A percentile compares a stretch with the other conserved stretches of the same genome.
Conservation (phyloP, 64 coral and sea anemone species). For the Platygyra sinensis region DNA sequence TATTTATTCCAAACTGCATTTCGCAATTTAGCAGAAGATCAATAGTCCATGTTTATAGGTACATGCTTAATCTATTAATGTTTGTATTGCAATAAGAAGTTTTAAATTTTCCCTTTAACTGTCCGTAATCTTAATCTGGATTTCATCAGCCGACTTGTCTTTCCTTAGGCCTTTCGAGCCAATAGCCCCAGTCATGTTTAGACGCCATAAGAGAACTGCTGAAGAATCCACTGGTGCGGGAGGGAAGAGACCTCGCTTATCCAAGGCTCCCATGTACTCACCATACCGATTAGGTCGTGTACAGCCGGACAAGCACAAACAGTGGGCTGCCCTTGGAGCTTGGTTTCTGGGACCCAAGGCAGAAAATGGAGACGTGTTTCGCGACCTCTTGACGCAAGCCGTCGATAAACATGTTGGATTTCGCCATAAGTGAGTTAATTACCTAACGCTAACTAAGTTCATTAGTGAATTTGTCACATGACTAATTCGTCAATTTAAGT, state of each 20-base stretch:
- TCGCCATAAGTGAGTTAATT: slow-evolving; percentile 25
- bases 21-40: too few species aligned
- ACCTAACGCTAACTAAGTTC: background rate
- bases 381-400: slow-evolving; percentile 32
- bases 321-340: slow-evolving; percentile 66
- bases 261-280: slow-evolving; percentile 36
- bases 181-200: background rate
- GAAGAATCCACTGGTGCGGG: background rate
- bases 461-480: too few species aligned
- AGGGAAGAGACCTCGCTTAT: slow-evolving; percentile 12
- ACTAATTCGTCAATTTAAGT: too few species aligned
- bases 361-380: slow-evolving; percentile 62
- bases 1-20: too few species aligned
- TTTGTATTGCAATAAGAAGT: too few species aligned
- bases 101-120: too few species aligned
- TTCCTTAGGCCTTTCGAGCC: background rate
- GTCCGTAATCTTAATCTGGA: background rate
- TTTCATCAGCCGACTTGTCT: background rate
- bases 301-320: background rate
- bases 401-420: slow-evolving; percentile 63
- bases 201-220: background rate
- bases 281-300: background rate
- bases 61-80: too few species aligned
- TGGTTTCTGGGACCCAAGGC: slow-evolving; percentile 79
- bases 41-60: too few species aligned